Base-by-base conservation (phyloP, 2,888 invertebrate species). In the Brachyptera putata region DNA sequence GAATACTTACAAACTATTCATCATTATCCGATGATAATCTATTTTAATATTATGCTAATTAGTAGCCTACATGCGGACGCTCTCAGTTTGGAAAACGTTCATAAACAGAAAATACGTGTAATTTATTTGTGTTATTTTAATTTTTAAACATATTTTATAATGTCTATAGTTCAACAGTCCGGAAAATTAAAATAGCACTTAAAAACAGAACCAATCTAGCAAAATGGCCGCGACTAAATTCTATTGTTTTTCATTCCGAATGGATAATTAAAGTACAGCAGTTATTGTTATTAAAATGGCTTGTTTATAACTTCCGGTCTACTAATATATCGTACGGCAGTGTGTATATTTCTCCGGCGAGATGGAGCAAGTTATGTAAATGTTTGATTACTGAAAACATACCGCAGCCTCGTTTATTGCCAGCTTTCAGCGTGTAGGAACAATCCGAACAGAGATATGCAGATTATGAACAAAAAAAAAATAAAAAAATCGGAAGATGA, bases 241-340 rank as follows among this genome's bases (percentile, higher is more conserved):
- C 57, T 49, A 57, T 61, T 61, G 57, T 61, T 53, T 50, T 53
- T 53, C 53, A 34, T 53, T 61, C 41, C 49, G 49, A 57, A 49
- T 36, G 57, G 56, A 61, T 61, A 61, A 61, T 61, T 61, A 61
- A 61, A 61, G 61, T 22, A 48, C 36, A 57, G 50, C n/a, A 53
- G 61, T 61, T 61, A 57, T 57, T 61, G 61, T 61, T 57, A 61
- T 61, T 57, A 61, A 61, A 61, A 61, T 56, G 57, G 34, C 18
- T 57, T 58, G 62, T 58, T 62, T 58, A 58, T 62, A 58, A 58
- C 62, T 58, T 62, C 62, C 58, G 62, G 53, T 46, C 41, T 48
- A 57, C 46, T 60, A 57, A 37, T 60, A 48, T 39, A 57, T 30
- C 26, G 21, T 59, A 18, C n/a, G n/a, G n/a, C n/a, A n/a, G n/a